Conservation (phyloP, 2,888 invertebrate species). For the Pammene fasciana region DNA sequence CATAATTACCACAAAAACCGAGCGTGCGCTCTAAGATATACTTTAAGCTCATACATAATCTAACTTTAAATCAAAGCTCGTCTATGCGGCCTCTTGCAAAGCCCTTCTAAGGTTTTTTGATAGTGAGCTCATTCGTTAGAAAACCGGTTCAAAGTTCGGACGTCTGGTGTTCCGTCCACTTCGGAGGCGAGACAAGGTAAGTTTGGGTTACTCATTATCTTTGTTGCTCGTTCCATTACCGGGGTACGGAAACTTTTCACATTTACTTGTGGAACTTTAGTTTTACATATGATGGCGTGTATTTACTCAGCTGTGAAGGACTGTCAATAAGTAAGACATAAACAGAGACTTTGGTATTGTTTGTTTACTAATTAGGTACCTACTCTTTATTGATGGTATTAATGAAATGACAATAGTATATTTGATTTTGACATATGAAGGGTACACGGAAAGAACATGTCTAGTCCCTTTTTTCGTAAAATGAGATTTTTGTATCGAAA, state of each 20-base stretch:
- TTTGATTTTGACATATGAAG: too few relatives aligned
- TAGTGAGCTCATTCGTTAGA: slow-evolving; percentile 35
- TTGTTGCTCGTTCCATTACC: slow-evolving; percentile 9
- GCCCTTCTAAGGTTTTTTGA: slow-evolving; percentile 6
- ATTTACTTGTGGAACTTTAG: not conserved
- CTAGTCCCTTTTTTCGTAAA: too few relatives aligned
- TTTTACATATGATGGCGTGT: not conserved
- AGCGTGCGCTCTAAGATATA: too few relatives aligned
- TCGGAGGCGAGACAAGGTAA: not conserved
- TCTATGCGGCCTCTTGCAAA: not conserved
- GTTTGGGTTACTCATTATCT: slow-evolving; percentile 14
- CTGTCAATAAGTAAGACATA: too few relatives aligned
- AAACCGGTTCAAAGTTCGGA: slow-evolving; percentile 40
- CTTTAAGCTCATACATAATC: too few relatives aligned
- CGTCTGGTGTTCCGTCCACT: slow-evolving; percentile 22
- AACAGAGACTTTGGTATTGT: too few relatives aligned
- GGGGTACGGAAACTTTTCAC: not conserved
- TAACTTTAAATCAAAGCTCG: not conserved
- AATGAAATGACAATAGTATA: too few relatives aligned
- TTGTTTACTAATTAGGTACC: too few relatives aligned
- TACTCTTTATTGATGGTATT: too few relatives aligned
- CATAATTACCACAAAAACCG: too few relatives aligned
- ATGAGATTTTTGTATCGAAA: too few relatives aligned
- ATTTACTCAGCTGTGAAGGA: slow-evolving; percentile 9
- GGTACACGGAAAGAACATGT: too few relatives aligned